Percentiles rank a stretch among this genome's conserved stretches.
phyloP scores from a whole-genome alignment of 1,140 invertebrate species.

The Pseudomyrmex sp. region DNA sequence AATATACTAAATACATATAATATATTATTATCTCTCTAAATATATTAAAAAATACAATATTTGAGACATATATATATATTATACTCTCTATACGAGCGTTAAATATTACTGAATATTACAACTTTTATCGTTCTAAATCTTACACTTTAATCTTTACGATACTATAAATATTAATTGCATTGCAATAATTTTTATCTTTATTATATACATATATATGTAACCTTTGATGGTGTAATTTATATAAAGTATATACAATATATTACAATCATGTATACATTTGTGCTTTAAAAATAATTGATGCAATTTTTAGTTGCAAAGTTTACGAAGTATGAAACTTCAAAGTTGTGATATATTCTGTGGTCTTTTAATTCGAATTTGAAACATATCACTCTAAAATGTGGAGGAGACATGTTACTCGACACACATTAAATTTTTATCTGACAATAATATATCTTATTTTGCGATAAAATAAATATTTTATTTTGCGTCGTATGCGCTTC shows the following conservation, averaged over 20 bases:
- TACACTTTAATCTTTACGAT: slow-evolving; percentile 1
- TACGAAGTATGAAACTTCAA: slow-evolving; percentile 28
- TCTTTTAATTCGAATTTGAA: slow-evolving; percentile 20
- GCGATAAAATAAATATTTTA: slow-evolving; percentile 64
- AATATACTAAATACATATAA: slow-evolving; percentile 7
- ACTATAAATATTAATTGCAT: slow-evolving; percentile 17
- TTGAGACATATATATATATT: slow-evolving; percentile 19
- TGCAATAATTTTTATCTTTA: slow-evolving; percentile 30
- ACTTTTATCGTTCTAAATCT: slow-evolving; percentile 14
- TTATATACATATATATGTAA: slow-evolving; percentile 13
- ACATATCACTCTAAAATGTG: slow-evolving; percentile 30
- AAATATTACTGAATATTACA: slow-evolving; percentile 13
- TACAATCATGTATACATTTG: slow-evolving; percentile 19
- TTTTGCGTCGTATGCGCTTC: slow-evolving; percentile 70
- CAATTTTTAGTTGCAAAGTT: neutral
- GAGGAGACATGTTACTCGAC: slow-evolving; percentile 37
- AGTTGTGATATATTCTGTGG: slow-evolving; percentile 41
- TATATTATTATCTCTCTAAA: neutral
- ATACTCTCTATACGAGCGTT: slow-evolving; percentile 1
- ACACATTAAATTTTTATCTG: slow-evolving; percentile 38
- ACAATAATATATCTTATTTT: slow-evolving; percentile 58
- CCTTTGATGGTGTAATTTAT: neutral
- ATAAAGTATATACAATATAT: slow-evolving; percentile 9
- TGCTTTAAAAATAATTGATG: slow-evolving; percentile 20
- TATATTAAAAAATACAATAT: too few relatives aligned